A percentile compares a stretch with the other conserved stretches of the same genome.
Conservation (phyloP, 2,888 invertebrate species). For the Oasisia sp. region DNA sequence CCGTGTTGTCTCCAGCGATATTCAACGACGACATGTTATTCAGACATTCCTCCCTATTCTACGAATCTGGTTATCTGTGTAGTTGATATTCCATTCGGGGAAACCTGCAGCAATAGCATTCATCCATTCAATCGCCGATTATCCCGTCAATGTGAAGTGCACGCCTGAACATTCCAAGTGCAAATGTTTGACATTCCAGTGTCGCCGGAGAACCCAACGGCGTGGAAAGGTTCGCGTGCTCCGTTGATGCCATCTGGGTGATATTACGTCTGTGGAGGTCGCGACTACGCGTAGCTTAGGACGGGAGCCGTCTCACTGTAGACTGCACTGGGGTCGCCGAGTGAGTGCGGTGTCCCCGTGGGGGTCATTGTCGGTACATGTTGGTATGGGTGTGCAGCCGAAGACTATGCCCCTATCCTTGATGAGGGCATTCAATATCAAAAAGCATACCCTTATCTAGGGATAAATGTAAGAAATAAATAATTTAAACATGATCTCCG, state of each 20-base stretch:
- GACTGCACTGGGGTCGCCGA: background rate
- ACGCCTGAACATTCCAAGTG: background rate
- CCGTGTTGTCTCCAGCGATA: background rate
- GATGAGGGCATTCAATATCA: too few relatives aligned
- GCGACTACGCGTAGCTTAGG: background rate
- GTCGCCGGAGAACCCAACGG: too few relatives aligned
- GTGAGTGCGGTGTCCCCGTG: too few relatives aligned
- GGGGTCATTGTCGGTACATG: too few relatives aligned
- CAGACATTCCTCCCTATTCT: background rate
- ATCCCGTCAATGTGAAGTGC: background rate
- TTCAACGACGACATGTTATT: background rate
- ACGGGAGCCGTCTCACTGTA: background rate
- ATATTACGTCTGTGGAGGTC: background rate
- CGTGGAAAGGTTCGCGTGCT: too few relatives aligned
- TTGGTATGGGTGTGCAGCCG: too few relatives aligned
- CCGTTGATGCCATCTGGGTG: too few relatives aligned
- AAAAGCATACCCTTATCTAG: too few relatives aligned
- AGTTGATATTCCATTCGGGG: background rate
- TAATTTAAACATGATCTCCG: too few relatives aligned
- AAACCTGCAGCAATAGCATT: background rate
- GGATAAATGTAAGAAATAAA: too few relatives aligned
- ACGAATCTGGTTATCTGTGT: background rate
- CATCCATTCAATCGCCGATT: background rate
- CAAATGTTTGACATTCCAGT: background rate
- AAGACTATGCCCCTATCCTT: too few relatives aligned